Percentiles rank a stretch among this genome's conserved stretches.
Conservation (phyloP, 2,888 invertebrate genomes). For the Drosophila mercatorum region DNA sequence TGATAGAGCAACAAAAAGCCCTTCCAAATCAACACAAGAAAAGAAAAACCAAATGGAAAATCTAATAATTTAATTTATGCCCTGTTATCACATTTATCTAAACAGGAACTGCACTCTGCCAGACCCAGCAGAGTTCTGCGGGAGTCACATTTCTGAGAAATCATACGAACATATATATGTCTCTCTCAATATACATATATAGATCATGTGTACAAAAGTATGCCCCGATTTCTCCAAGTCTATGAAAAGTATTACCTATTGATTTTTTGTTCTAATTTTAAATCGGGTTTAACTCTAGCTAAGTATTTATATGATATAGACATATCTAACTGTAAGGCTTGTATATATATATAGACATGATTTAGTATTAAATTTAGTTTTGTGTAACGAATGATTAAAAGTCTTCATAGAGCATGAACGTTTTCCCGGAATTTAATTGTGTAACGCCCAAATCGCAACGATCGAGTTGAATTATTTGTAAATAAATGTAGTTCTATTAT, state of each 20-base stretch:
- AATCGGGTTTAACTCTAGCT: constrained; percentile 36
- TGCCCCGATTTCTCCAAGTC: constrained; percentile 57
- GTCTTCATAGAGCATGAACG: constrained; percentile 51
- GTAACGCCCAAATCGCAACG: constrained; percentile 54
- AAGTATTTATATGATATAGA: constrained; percentile 43
- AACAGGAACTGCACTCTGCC: constrained; percentile 79
- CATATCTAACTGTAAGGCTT: constrained; percentile 51
- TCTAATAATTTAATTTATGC: constrained; percentile 49
- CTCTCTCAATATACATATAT: constrained; percentile 14
- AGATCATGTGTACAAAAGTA: constrained; percentile 4
- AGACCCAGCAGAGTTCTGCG: constrained; percentile 69
- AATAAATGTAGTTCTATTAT: constrained; percentile 26
- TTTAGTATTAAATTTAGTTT: constrained; percentile 15
- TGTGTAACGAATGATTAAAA: constrained; percentile 22
- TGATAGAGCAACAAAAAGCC: neutral
- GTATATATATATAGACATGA: constrained; percentile 52
- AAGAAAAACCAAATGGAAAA: neutral
- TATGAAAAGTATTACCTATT: constrained; percentile 75
- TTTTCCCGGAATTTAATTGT: constrained; percentile 52
- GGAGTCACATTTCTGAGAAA: constrained; percentile 81
- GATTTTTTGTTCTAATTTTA: constrained; percentile 59
- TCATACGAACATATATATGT: constrained; percentile 11
- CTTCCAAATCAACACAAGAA: neutral
- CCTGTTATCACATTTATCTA: constrained; percentile 68
- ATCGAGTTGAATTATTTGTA: constrained; percentile 40